Percentiles rank a stretch among this genome's conserved stretches.
Evolutionary conservation across 2,113 vertebrate species (phyloP).

Genomic region (Python bivittatus): DNA sequence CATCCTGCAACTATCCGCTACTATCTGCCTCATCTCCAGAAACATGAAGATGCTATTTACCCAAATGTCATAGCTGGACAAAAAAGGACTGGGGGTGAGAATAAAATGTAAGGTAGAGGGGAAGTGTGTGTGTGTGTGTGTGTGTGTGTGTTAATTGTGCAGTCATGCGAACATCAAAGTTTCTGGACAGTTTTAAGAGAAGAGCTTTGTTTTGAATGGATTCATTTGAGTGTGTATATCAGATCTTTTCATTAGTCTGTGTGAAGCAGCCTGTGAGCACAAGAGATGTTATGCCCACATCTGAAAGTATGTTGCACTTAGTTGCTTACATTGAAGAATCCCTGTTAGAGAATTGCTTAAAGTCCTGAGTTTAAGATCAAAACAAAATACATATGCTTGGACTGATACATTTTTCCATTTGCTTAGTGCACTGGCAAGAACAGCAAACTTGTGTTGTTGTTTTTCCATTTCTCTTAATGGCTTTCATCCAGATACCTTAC

Average conservation of each 20-base stretch:
- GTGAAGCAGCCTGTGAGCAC: not conserved
- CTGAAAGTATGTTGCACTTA: not conserved
- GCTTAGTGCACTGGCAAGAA: not conserved
- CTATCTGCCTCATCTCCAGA: constrained; percentile 81
- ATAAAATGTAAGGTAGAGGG: not conserved
- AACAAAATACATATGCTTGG: not conserved
- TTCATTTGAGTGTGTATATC: not conserved
- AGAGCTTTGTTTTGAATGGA: not conserved
- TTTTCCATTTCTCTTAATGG: too few relatives aligned
- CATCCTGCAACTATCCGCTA: constrained; percentile 69
- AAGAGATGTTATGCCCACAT: not conserved
- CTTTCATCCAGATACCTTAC: too few relatives aligned
- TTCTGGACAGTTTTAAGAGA: not conserved
- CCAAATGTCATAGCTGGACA: constrained; percentile 79
- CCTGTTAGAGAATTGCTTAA: not conserved
- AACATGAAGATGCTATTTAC: constrained; percentile 66
- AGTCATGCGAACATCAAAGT: not conserved
- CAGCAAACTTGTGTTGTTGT: too few relatives aligned
- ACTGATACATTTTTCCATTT: not conserved
- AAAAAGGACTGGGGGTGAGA: constrained; percentile 79
- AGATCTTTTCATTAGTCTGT: not conserved
- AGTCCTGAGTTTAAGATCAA: not conserved
- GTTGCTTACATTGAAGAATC: not conserved
- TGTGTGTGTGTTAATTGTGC: not conserved
- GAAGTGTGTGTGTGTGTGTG: not conserved